Base-by-base conservation (phyloP, 2,888 invertebrate species). In the Hypsopygia costalis region DNA sequence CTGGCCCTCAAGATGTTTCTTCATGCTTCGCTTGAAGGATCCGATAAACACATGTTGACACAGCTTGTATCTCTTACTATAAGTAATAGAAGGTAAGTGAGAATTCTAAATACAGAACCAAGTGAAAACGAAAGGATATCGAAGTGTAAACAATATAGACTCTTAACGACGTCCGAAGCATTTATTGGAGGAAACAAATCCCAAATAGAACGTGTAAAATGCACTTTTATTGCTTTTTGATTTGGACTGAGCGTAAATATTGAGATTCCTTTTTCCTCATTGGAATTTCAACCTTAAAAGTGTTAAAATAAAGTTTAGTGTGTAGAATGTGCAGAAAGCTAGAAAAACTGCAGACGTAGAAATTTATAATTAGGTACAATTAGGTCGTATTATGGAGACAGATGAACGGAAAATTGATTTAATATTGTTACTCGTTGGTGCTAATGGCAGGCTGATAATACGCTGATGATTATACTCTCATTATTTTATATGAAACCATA, bases 151-250 rank as follows among this genome's bases (percentile, higher is more conserved):
- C 56, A 51, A 52, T 56, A 45, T 61, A 53, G 39, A 52, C 56
- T 54, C 57, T 68, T 70, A 74, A 74, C 68, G 68, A 66, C 52
- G 55, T 41, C 49, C 58, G 53, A 59, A 65, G 54, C 67, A 66
- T 81, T 78, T 76, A 80, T 76, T 70, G 72, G 60, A 68, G 64
- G 71, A 78, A 80, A 76, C 75, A 71, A 74, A 74, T 72, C 69
- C 62, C 55, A 74, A 77, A 81, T 73, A 75, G 75, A 69, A 74
- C 63, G 55, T 68, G 67, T 77, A 71, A 78, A 81, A 78, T 69
- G 57, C 57, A 55, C 62, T 69, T 80, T 82, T 77, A 85, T 69
- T 58, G 62, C 68, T 51, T 57, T 78, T 79, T 81, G 78, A 82
- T 83, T 82, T 81, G 79, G 75, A 54, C 59, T 59, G 41, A 47